Evolutionary conservation across 2,888 invertebrate genomes (phyloP), one percentile per base, ranked within the genome.

Genomic region (Erebia aethiops): DNA sequence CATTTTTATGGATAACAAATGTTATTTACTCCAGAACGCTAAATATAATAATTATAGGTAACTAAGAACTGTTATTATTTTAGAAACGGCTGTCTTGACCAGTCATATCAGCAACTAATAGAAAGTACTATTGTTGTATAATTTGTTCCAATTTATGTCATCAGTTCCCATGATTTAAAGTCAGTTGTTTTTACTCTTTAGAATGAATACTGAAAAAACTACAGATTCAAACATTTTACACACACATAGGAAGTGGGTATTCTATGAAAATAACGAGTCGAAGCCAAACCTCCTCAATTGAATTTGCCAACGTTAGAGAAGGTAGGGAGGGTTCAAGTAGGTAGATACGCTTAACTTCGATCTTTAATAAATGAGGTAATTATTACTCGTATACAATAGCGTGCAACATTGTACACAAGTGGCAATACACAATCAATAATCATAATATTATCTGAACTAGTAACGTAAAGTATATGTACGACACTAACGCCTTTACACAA

Each of bases 371-470:
- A 54, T 10, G 57, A 58, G 57, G n/a, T 35, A 14, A 35, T n/a
- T 7, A 57, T 57, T 35, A 57, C 56, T 56, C 11, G 21, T 10
- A 58, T 35, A 58, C 7, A 8, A 14, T 35, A 58, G 18, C 1
- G 54, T 26, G 57, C 57, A 35, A 35, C 57, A 58, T 58, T 35
- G 35, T 58, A 58, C 14, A 35, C n/a, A 58, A 58, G 35, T 35
- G 57, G n/a, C 35, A 58, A n/a, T 35, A 35, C 21, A 21, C 16
- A 52, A 3, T 8, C 16, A 18, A 54, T 18, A 2, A 18, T 54
- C 54, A 54, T 18, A 1, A 54, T 18, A 1, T 18, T 18, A 54
- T 52, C 52, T 52, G 9, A 18, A 10, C 16, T 2, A 54, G 18
- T 54, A 54, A 54, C 18, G 18, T 11, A 52, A 49, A 49, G 49